Evolutionary conservation across 2,113 vertebrate species (phyloP).

Genomic region (Colistium nudipinnis): DNA sequence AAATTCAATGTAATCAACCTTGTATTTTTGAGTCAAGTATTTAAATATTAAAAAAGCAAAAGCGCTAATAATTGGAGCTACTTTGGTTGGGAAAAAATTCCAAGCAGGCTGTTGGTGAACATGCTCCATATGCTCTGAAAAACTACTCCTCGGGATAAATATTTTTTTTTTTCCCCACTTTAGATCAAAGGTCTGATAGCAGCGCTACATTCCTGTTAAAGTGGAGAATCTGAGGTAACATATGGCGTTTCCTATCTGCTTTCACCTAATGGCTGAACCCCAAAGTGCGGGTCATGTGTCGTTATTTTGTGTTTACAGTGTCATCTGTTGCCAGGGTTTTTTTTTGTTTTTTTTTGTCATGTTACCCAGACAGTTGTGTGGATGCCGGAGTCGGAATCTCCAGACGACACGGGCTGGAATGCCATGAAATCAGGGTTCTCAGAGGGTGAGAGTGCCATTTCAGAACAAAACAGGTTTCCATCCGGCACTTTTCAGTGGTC

Average conservation of each 20-base stretch:
- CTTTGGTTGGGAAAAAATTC: too few relatives aligned
- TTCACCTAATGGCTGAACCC: slow-evolving; percentile 62
- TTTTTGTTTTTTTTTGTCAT: too few relatives aligned
- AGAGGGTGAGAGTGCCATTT: neutral
- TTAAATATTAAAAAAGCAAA: too few relatives aligned
- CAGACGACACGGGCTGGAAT: too few relatives aligned
- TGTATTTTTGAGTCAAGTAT: too few relatives aligned
- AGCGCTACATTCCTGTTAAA: slow-evolving; percentile 42
- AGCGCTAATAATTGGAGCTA: too few relatives aligned
- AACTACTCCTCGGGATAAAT: slow-evolving; percentile 36
- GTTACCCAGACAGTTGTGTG: too few relatives aligned
- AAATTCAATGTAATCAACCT: too few relatives aligned
- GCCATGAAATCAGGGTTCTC: neutral
- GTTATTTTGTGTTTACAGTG: slow-evolving; percentile 35
- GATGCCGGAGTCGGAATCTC: neutral
- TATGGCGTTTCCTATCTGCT: slow-evolving; percentile 68
- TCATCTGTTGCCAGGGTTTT: slow-evolving; percentile 39
- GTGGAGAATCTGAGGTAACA: slow-evolving; percentile 35
- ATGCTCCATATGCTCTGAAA: neutral
- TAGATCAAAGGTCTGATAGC: slow-evolving; percentile 36
- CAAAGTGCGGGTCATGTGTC: slow-evolving; percentile 27
- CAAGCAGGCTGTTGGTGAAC: neutral
- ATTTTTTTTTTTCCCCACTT: neutral
- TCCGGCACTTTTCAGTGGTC: neutral
- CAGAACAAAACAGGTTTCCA: too few relatives aligned